Base-by-base conservation (phyloP, 1,140 invertebrate species). In the Procambarus clarkii region DNA sequence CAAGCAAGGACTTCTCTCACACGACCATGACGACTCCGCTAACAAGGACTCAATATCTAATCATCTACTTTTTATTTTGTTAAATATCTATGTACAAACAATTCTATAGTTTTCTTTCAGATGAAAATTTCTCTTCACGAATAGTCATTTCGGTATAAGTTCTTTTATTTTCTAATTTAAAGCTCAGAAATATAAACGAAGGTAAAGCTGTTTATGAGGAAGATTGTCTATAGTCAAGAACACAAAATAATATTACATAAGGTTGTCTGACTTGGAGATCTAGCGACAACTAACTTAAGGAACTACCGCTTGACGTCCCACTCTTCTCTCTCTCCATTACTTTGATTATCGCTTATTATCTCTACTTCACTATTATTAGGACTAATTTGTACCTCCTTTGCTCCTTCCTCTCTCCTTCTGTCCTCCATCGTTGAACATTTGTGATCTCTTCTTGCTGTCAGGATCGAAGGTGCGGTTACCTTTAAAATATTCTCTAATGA, bases 331-430 rank as follows among this genome's bases (percentile, higher is more conserved):
- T 74, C 69, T 74, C 69, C 69, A 34, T 24, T 64, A 18, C 60
- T 64, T 21, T 64, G 13, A 64, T 64, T 64, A 64, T 64, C 21
- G 13, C 60, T 74, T 74, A 71, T 71, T 34, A 34, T 74, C 69
- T 74, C 69, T 74, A 34, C 24, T 21, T 74, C 69, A 34, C 69
- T 21, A 24, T 74, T 74, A 74, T 34, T 74, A 74, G n/a, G 69
- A 50, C 71, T 60, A 48, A 81, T 50, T 60, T 71, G 77, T 79
- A 74, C 50, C 58, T 80, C 79, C 46, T 80, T 45, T 13, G 24
- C 77, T 18, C 71, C 54, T 11, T 69, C 79, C 34, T 74, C 21
- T 60, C 24, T 21, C 50, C 7, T 64, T 18, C 45, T 44, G 48
- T 88, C 74, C 9, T 44, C 74, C 0, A 3, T n/a, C 45, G 78